These are phyloP conservation scores for Drosophila tripunctata DNA, from an alignment of 2,888 invertebrate species.

Conservation along the genomic window DNA sequence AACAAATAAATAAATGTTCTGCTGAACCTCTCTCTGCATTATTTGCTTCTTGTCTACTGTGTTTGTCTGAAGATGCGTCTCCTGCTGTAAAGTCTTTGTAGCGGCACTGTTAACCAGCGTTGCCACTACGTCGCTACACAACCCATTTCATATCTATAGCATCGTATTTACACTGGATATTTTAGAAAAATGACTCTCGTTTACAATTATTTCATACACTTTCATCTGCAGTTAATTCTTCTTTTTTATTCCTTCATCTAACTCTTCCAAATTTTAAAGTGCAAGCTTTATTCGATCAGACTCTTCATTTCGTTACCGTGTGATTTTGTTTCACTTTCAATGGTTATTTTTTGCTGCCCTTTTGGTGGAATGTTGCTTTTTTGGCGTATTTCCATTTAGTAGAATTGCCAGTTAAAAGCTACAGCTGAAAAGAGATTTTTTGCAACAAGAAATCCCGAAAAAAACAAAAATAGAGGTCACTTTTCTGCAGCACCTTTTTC, in stretches of 20 bases:
- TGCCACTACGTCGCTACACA: no score
- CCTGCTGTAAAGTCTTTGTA: no score
- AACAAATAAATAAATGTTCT: no score
- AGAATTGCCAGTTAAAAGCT: constrained; percentile 3
- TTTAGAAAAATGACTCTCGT: no score
- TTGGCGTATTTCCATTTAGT: constrained; percentile 7
- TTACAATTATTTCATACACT: background rate
- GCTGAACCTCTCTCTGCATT: no score
- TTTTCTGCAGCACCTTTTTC: background rate
- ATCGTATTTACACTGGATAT: no score
- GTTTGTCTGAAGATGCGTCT: no score
- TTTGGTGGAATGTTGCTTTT: constrained; percentile 6
- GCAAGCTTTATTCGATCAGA: constrained; percentile 3
- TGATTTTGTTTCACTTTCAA: background rate
- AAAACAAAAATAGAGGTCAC: constrained; percentile 9
- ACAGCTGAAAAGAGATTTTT: constrained; percentile 14
- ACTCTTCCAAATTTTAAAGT: background rate
- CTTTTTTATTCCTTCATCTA: background rate
- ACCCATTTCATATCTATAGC: no score
- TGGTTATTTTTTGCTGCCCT: background rate
- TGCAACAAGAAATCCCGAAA: constrained; percentile 10
- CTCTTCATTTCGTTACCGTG: background rate
- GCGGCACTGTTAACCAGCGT: no score
- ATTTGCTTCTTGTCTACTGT: no score
- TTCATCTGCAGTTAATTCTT: background rate